Conservation (phyloP, 2,888 invertebrate species). For the Drosophila glabriapex region DNA sequence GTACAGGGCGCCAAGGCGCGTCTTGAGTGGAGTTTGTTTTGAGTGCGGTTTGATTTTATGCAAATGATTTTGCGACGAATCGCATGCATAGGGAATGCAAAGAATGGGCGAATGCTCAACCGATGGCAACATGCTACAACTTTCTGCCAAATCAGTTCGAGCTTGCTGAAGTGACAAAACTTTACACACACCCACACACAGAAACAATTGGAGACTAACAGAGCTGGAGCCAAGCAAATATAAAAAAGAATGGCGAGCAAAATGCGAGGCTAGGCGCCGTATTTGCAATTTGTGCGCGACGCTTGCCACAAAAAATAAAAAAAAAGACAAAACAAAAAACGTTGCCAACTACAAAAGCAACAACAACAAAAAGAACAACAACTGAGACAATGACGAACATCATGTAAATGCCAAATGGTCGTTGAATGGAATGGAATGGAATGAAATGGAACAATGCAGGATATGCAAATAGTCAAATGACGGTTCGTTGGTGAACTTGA, state of each 20-base stretch:
- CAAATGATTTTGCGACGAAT: conserved; percentile 66
- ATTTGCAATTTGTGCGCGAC: conserved; percentile 71
- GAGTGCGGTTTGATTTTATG: conserved; percentile 77
- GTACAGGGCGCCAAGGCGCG: conserved; percentile 44
- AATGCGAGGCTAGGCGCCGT: conserved; percentile 62
- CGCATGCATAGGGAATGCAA: conserved; percentile 21
- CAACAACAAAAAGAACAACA: conserved; percentile 8
- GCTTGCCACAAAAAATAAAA: conserved; percentile 56
- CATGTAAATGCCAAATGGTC: conserved; percentile 51
- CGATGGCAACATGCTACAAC: conserved; percentile 49
- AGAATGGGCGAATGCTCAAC: conserved; percentile 32
- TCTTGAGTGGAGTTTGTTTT: conserved; percentile 69
- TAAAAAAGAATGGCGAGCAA: conserved; percentile 29
- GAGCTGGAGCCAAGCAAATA: conserved; percentile 17
- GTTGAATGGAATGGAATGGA: conserved; percentile 9
- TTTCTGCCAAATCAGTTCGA: conserved; percentile 73
- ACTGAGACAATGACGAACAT: conserved; percentile 38
- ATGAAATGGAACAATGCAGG: conserved; percentile 26
- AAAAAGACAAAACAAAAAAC: conserved; percentile 10
- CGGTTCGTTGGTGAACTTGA: conserved; percentile 35
- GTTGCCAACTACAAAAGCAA: conserved; percentile 31
- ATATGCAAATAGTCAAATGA: conserved; percentile 54
- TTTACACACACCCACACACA: conserved; percentile 26
- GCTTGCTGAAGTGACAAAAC: conserved; percentile 69
- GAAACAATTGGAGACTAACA: conserved; percentile 4